Evolutionary conservation across 2,113 vertebrate species (phyloP), one percentile per base, ranked within the genome.

Genomic region (Nibea coibor): DNA sequence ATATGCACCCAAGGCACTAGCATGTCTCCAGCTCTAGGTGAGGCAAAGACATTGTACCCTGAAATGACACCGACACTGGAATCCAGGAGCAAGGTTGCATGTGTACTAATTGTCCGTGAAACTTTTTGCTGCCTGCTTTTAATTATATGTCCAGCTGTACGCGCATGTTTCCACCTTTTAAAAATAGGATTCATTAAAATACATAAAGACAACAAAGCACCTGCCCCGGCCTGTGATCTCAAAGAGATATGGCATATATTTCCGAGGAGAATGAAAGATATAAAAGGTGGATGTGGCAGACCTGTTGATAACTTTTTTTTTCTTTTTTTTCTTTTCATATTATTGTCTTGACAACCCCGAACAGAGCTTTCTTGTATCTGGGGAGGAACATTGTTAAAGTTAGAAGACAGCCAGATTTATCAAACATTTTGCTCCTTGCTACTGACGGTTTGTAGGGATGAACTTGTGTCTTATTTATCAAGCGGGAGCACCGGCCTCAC

Each of bases 1-100:
- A 88, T 86, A 78, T 88, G 82, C 84, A 89, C 88, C 83, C 84
- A 81, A 87, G 88, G 91, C 81, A 72, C 53, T 70, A 78, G 42
- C 78, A 90, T 86, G 79, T 48, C 75, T 88, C 59, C 64, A 48
- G 89, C 72, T 88, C 87, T 42, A 56, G 75, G 75, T 75, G 78
- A 87, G 35, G 68, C 59, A 74, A 80, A 72, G 56, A 78, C 64
- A 79, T 19, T 79, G 58, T 77, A 67, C 67, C 43, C 71, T 62
- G 51, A 87, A 87, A 76, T 84, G 78, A 89, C 87, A 88, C 71
- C n/a, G 62, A 84, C 64, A 61, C 82, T 12, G 9, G 61, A 77
- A 66, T 80, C 69, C 63, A 82, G 48, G 42, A 81, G 69, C 75
- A 85, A 78, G 66, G 75, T 24, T 72, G 64, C 80, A 71, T 35